Percentiles rank a stretch among this genome's conserved stretches.
phyloP scores from a whole-genome alignment of 64 coral and sea anemone genomes.

The Montipora cactus region DNA sequence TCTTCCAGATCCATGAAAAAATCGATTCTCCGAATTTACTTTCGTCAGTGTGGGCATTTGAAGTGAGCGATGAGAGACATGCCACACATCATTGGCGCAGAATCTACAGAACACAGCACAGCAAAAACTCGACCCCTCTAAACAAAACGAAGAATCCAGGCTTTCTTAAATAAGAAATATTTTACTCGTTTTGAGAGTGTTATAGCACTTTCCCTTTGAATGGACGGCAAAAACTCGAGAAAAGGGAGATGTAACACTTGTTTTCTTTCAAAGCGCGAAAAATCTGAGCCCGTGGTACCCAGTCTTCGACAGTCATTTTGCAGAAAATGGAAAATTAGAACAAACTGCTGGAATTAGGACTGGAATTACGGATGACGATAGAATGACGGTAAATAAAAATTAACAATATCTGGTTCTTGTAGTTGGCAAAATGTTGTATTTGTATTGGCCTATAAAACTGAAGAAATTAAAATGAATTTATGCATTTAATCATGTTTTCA shows the following conservation, averaged over 20 bases:
- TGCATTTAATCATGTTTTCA: too few relatives aligned
- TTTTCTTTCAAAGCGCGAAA: too few relatives aligned
- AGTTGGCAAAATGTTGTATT: too few relatives aligned
- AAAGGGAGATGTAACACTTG: too few relatives aligned
- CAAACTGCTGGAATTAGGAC: not conserved
- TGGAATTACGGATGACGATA: too few relatives aligned
- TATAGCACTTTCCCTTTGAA: not conserved
- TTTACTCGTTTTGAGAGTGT: not conserved
- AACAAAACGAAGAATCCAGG: conserved; percentile 15
- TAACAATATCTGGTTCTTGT: not conserved
- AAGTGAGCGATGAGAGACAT: conserved; percentile 2
- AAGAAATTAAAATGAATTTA: too few relatives aligned
- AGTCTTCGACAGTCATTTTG: too few relatives aligned
- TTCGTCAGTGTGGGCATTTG: conserved; percentile 6
- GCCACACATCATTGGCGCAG: not conserved
- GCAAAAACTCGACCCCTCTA: not conserved
- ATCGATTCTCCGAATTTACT: not conserved
- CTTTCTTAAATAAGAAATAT: not conserved
- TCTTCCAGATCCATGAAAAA: conserved; percentile 76
- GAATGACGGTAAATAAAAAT: not conserved
- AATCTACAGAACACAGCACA: not conserved
- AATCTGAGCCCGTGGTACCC: too few relatives aligned
- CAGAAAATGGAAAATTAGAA: not conserved
- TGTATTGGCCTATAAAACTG: too few relatives aligned
- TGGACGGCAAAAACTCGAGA: too few relatives aligned